phyloP scores from a whole-genome alignment of 1,140 invertebrate genomes.

The Euwallacea fornicatus region DNA sequence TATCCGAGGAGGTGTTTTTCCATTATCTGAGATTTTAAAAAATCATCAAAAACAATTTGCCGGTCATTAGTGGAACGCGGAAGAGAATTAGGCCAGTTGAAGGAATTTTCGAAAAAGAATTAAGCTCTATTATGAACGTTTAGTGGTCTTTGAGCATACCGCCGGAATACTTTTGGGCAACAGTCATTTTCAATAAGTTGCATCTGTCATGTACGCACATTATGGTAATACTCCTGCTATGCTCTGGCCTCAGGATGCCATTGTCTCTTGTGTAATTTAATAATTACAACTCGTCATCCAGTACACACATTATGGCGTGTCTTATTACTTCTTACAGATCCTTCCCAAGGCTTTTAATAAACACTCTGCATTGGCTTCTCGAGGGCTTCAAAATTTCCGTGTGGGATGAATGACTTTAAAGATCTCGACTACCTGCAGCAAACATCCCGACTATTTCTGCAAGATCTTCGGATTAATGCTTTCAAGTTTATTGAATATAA shows the following conservation, averaged over 20 bases:
- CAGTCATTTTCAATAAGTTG: too few relatives aligned
- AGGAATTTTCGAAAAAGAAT: constrained; percentile 22
- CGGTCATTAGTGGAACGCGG: constrained; percentile 8
- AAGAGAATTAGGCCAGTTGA: constrained; percentile 12
- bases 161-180: neutral
- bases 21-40: constrained; percentile 26
- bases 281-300: constrained; percentile 27
- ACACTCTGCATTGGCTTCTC: constrained; percentile 16
- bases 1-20: constrained; percentile 19
- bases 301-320: constrained; percentile 33
- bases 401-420: neutral
- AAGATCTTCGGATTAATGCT: too few relatives aligned
- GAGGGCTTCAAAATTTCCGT: neutral
- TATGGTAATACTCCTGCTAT: too few relatives aligned
- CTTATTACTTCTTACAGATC: constrained; percentile 30
- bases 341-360: constrained; percentile 18
- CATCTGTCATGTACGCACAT: too few relatives aligned
- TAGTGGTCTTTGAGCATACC: constrained; percentile 14
- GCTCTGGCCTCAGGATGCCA: neutral
- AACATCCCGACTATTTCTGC: neutral
- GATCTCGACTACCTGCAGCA: constrained; percentile 5
- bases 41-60: constrained; percentile 31
- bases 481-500: constrained; percentile 12
- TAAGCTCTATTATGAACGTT: constrained; percentile 17
- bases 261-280: constrained; percentile 34